Evolutionary conservation across 2,113 vertebrate genomes (phyloP), one percentile per base, ranked within the genome.

Genomic region (Herpailurus yagouaroundi): DNA sequence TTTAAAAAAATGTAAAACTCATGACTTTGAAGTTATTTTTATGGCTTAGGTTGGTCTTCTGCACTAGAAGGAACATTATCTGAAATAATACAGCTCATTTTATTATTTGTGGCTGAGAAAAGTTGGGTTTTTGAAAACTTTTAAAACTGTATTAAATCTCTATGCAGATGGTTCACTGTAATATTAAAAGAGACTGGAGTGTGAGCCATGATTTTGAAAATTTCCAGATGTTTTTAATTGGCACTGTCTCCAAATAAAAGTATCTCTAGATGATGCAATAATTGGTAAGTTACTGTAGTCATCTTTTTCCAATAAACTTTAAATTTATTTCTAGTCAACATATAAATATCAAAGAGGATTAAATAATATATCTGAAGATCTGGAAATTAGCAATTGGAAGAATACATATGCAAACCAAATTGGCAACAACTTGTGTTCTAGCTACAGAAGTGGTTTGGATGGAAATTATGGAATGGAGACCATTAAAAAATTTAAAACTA

Each of bases 201-300:
- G 82, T 85, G 82, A 74, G 79, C 63, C 82, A 95, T 87, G 57
- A 86, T n/a, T 95, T 73, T 83, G 60, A 77, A 77, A 73, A 31
- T 68, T 91, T 92, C 66, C 80, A 92, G 77, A 88, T 97, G 64
- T 73, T 71, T 71, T 94, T 73, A 64, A 31, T 71, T 95, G 68
- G 16, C 19, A 69, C 11, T 64, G 31, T 64, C 23, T 83, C 60
- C 33, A 89, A 55, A 93, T 60, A 83, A 96, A 98, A 97, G 9
- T 64, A 82, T 89, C 14, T 92, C 27, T 60, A 52, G 3, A 45
- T 92, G 21, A 69, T 55, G 19, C 12, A 79, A 50, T 45, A 60
- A 66, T 73, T 91, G 41, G 50, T 69, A 89, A 97, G 83, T 89
- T 3, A 76, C 92, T 94, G 92, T 27, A 96, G 25, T 93, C 29